phyloP scores from a whole-genome alignment of 2,797 vertebrate species.

The Ambastaia sidthimunki region DNA sequence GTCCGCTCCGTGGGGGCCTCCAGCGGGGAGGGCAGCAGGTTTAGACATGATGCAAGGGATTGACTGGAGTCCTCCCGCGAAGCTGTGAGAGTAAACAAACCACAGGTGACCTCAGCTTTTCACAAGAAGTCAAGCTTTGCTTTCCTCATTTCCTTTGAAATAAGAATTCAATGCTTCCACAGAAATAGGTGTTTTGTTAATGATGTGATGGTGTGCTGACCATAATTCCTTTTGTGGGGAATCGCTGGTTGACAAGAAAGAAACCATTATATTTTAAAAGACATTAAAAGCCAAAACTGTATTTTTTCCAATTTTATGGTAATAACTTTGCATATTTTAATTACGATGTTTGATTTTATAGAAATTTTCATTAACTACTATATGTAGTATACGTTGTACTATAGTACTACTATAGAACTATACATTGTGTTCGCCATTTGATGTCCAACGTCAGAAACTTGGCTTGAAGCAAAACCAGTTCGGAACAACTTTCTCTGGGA shows the following conservation, averaged over 20 bases:
- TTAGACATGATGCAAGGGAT: conserved; percentile 90
- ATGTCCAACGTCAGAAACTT: neutral
- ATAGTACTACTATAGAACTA: too few species aligned
- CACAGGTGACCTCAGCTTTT: neutral
- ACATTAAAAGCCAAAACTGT: too few species aligned
- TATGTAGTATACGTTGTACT: too few species aligned
- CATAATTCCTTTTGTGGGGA: too few species aligned
- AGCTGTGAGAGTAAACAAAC: conserved; percentile 71
- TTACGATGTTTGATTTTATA: too few species aligned
- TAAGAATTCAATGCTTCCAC: neutral
- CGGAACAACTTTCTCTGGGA: too few species aligned
- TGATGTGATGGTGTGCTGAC: neutral
- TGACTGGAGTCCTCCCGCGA: conserved; percentile 93
- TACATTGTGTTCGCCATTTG: too few species aligned
- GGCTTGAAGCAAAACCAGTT: neutral
- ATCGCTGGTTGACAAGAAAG: too few species aligned
- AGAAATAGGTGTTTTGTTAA: neutral
- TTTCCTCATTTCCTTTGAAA: neutral
- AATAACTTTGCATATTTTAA: too few species aligned
- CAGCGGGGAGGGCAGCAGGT: conserved; percentile 84
- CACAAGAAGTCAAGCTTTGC: neutral
- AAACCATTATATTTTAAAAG: too few species aligned
- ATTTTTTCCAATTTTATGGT: too few species aligned
- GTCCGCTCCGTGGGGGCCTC: conserved; percentile 80
- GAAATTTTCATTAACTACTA: too few species aligned